Evolutionary conservation across 2,113 vertebrate genomes (phyloP), one percentile per base, ranked within the genome.

Genomic region (Anthoscopus minutus): DNA sequence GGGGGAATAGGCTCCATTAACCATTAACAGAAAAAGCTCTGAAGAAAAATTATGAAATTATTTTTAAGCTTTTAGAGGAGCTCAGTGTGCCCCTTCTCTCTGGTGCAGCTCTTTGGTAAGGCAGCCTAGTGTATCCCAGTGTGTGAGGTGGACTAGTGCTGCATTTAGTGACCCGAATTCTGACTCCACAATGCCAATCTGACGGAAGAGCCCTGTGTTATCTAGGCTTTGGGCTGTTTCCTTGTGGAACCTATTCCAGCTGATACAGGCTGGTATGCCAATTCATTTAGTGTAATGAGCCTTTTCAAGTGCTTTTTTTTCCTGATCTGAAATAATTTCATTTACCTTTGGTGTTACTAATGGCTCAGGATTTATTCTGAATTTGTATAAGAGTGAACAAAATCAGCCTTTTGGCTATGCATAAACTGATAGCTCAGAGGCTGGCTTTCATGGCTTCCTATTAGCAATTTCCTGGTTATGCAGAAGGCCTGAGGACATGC

Each of bases 151-250:
- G 31, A 6, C 11, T 40, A 4, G 19, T 13, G 50, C n/a, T 70
- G 60, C 22, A 0, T 13, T 73, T 45, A 19, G 24, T 0, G 0
- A 11, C 38, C 0, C 1, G 3, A 42, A 69, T 16, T 18, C 19
- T 28, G 74, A 18, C 19, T 25, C 21, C 4, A 1, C 2, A 27
- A 2, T 20, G 17, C 25, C 40, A 5, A 1, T 9, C 21, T 2
- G 3, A 16, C 2, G 4, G 53, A 38, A 8, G 13, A 28, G 21
- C 25, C 2, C 28, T 28, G 28, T 16, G 1, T 5, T 28, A 5
- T 7, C 50, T 21, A 28, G 62, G 21, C 50, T 57, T 57, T 35
- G 77, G 62, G 13, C 54, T 25, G 2, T 4, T 50, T 47, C 93
- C 4, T 3, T 9, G 6, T 35, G 66, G n/a, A 65, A 33, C 50